Conservation (phyloP, 2,888 invertebrate species). For the Dryobotodes eremita region DNA sequence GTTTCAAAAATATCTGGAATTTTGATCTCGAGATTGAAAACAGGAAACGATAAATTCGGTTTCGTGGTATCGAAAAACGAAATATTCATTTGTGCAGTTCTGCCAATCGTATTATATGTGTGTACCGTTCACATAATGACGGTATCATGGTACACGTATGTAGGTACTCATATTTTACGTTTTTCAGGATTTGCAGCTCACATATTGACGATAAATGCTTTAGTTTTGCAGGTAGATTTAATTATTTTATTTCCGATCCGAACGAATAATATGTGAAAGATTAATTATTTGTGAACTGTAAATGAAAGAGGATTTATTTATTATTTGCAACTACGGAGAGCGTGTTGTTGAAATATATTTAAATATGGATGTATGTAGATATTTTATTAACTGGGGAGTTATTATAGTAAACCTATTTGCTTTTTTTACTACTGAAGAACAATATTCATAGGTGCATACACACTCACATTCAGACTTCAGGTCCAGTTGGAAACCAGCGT, state of each 20-base stretch:
- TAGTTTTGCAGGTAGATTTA: conserved; percentile 23
- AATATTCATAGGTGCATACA: neutral
- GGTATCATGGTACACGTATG: neutral
- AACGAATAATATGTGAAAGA: conserved; percentile 30
- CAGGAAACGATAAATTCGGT: neutral
- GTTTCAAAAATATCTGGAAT: neutral
- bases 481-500: no score
- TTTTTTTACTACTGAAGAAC: neutral
- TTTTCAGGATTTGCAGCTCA: conserved; percentile 34
- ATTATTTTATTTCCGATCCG: conserved; percentile 33
- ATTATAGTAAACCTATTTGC: neutral
- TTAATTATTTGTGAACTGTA: conserved; percentile 33
- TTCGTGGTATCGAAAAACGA: conserved; percentile 1
- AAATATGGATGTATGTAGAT: neutral
- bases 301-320: conserved; percentile 32
- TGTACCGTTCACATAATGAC: neutral
- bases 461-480: no score
- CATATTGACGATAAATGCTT: conserved; percentile 27
- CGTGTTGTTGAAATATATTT: conserved; percentile 21
- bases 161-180: neutral
- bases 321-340: conserved; percentile 12
- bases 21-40: neutral
- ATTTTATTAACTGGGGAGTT: neutral
- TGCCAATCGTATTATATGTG: neutral
- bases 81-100: neutral